Percentiles rank a stretch among this genome's conserved stretches.
Evolutionary conservation across 2,888 invertebrate species (phyloP).

Genomic region (Protonemura montana): DNA sequence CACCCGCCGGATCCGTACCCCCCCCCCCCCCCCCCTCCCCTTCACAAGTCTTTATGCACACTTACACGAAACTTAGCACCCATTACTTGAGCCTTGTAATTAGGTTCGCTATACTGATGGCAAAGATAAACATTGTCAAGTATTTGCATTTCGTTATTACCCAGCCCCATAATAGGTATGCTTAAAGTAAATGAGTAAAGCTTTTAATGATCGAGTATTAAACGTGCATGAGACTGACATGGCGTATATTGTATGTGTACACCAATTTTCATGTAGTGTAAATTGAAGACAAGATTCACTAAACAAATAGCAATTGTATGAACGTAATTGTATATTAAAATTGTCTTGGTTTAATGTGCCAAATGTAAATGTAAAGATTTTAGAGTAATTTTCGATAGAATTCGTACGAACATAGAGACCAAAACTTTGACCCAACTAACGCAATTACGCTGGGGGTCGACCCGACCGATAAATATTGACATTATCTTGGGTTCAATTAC

Average conservation of each 20-base stretch:
- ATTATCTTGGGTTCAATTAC: conserved; percentile 12
- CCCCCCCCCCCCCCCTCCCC: too few species aligned
- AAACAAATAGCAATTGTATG: not conserved
- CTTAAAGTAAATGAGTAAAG: not conserved
- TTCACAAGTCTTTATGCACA: not conserved
- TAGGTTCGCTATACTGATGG: conserved; percentile 35
- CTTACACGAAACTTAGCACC: conserved; percentile 23
- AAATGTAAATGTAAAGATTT: not conserved
- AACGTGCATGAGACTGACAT: not conserved
- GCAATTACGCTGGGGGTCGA: conserved; percentile 1
- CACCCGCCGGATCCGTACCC: not conserved
- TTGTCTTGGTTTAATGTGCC: not conserved
- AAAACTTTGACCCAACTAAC: not conserved
- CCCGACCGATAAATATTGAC: conserved; percentile 22
- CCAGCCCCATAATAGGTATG: not conserved
- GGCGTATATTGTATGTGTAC: not conserved
- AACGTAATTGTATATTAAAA: not conserved
- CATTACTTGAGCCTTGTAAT: conserved; percentile 32
- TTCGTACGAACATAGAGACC: not conserved
- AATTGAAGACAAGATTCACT: not conserved
- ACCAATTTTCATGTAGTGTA: not conserved
- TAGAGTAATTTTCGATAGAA: not conserved
- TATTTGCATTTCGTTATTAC: not conserved
- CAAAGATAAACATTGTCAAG: conserved; percentile 20
- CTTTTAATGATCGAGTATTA: conserved; percentile 21